These are phyloP conservation scores for Elgaria multicarinata DNA, from an alignment of 2,113 vertebrate species.

Conservation along the genomic window DNA sequence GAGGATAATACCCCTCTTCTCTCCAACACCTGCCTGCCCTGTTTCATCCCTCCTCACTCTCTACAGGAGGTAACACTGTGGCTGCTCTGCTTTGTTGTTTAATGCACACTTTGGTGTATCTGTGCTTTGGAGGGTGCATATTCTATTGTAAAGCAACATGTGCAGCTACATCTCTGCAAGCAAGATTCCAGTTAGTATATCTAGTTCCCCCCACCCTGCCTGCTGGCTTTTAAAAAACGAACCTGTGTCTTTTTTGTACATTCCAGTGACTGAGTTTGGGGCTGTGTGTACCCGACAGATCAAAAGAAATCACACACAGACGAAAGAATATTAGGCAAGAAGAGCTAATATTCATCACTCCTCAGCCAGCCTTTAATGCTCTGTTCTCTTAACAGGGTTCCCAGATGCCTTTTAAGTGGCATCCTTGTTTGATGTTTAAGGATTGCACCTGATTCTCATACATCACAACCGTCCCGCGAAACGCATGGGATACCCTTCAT, in stretches of 20 bases:
- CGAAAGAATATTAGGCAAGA: background rate
- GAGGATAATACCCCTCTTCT: background rate
- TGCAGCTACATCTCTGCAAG: background rate
- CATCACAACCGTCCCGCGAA: background rate
- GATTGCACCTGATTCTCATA: background rate
- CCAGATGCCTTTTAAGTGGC: background rate
- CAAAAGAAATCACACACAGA: background rate
- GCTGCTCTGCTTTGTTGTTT: background rate
- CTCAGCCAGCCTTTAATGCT: background rate
- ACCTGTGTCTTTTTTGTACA: background rate
- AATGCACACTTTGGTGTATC: background rate
- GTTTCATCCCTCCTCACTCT: too few relatives aligned
- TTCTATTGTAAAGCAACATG: background rate
- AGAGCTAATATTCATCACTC: background rate
- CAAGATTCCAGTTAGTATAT: background rate
- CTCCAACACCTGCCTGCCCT: background rate
- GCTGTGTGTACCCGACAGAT: background rate
- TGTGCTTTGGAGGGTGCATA: background rate
- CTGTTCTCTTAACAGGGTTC: background rate
- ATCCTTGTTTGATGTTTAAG: background rate
- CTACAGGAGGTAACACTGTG: background rate
- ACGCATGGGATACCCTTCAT: too few relatives aligned
- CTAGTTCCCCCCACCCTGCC: background rate
- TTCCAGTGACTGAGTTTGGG: background rate
- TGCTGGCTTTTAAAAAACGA: background rate